A percentile compares a stretch with the other conserved stretches of the same genome.
These are phyloP conservation scores for Mythimna lalbum DNA, from an alignment of 2,888 invertebrate genomes.

Conservation along the genomic window DNA sequence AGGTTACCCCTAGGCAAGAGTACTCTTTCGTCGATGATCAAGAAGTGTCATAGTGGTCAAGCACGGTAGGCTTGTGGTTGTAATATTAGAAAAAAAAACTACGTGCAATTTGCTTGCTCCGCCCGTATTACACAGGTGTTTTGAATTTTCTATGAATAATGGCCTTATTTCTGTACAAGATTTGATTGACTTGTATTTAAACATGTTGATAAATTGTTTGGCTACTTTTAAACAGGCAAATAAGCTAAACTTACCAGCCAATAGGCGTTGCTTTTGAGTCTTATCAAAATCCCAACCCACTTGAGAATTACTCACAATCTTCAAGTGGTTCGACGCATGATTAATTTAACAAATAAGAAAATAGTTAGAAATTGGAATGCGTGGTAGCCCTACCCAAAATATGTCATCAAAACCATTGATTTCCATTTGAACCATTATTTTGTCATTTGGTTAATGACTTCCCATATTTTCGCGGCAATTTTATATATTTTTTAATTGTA, in stretches of 20 bases:
- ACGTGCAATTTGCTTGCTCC: not conserved
- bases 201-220: constrained; percentile 37
- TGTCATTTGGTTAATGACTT: constrained; percentile 6
- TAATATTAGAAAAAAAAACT: not conserved
- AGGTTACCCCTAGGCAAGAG: too few relatives aligned
- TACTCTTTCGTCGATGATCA: too few relatives aligned
- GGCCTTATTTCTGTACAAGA: constrained; percentile 2
- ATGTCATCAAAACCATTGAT: constrained; percentile 16
- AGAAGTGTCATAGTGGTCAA: too few relatives aligned
- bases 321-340: constrained; percentile 39
- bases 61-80: too few relatives aligned
- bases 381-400: constrained; percentile 30
- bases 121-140: not conserved
- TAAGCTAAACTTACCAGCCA: constrained; percentile 5
- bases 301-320: constrained; percentile 45
- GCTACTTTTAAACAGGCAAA: constrained; percentile 29
- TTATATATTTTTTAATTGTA: too few relatives aligned
- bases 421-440: not conserved
- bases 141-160: constrained; percentile 1
- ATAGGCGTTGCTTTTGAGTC: not conserved
- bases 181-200: constrained; percentile 29
- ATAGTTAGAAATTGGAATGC: constrained; percentile 31
- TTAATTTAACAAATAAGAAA: constrained; percentile 44
- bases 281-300: constrained; percentile 47
- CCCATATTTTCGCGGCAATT: not conserved